phyloP scores from a whole-genome alignment of 2,113 vertebrate species.

The Gymnobelideus leadbeateri region DNA sequence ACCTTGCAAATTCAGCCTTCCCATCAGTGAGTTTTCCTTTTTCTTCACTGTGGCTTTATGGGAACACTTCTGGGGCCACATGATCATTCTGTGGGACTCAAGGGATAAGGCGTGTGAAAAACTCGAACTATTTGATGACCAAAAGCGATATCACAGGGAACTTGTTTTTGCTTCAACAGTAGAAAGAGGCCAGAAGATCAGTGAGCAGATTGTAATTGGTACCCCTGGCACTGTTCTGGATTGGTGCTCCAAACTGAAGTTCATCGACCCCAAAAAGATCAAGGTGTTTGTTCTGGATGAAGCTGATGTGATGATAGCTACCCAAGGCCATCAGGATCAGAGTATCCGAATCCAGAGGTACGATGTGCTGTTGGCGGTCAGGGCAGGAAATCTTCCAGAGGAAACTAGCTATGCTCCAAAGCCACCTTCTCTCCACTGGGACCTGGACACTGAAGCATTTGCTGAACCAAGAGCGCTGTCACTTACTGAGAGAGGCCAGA shows the following conservation, averaged over 20 bases:
- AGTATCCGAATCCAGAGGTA: constrained; percentile 97
- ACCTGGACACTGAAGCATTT: background rate
- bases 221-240: constrained; percentile 95
- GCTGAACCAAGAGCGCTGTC: background rate
- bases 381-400: background rate
- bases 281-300: constrained; percentile 96
- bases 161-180: constrained; percentile 83
- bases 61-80: background rate
- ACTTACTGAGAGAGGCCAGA: background rate
- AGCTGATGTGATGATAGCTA: constrained; percentile 97
- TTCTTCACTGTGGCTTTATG: no score
- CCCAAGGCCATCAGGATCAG: constrained; percentile 96
- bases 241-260: constrained; percentile 94
- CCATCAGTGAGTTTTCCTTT: no score
- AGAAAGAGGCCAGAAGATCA: constrained; percentile 89
- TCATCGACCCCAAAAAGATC: constrained; percentile 95
- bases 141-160: background rate
- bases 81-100: background rate
- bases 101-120: background rate
- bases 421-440: background rate
- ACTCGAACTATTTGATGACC: background rate
- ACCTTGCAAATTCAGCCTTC: no score
- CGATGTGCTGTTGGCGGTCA: background rate
- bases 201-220: constrained; percentile 95
- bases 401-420: background rate